Percentiles rank a stretch among this genome's conserved stretches.
Conservation (phyloP, 2,888 invertebrate species). For the Saturnia pavonia region DNA sequence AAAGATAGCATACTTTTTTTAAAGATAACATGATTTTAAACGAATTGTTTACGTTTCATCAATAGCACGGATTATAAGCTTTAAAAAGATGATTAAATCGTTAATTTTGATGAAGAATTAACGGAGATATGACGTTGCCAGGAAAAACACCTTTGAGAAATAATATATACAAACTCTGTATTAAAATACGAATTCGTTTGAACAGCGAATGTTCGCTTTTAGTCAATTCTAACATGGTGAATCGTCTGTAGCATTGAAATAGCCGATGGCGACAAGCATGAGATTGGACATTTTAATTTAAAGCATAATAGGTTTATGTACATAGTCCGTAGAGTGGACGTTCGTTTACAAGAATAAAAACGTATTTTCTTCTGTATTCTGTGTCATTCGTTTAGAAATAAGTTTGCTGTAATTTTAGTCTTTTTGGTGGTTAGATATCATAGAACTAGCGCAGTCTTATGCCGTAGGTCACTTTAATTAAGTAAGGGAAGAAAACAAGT, state of each 20-base stretch:
- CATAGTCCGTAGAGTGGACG: neutral
- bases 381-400: neutral
- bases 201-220: conserved; percentile 10
- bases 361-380: neutral
- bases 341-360: neutral
- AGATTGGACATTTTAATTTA: conserved; percentile 31
- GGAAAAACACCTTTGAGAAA: too few species aligned
- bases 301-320: conserved; percentile 27
- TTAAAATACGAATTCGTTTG: neutral
- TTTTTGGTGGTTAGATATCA: neutral
- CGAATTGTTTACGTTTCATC: too few species aligned
- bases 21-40: too few species aligned
- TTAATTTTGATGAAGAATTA: too few species aligned
- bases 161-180: too few species aligned
- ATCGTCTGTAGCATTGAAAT: conserved; percentile 1
- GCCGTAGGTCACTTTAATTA: neutral
- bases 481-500: too few species aligned
- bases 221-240: conserved; percentile 6
- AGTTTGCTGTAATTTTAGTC: neutral
- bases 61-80: too few species aligned
- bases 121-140: too few species aligned
- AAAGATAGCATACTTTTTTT: too few species aligned
- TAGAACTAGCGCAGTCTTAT: neutral
- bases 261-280: conserved; percentile 10
- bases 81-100: too few species aligned